Evolutionary conservation across 2,113 vertebrate species (phyloP).

Genomic region (Ctenodactylus gundi): DNA sequence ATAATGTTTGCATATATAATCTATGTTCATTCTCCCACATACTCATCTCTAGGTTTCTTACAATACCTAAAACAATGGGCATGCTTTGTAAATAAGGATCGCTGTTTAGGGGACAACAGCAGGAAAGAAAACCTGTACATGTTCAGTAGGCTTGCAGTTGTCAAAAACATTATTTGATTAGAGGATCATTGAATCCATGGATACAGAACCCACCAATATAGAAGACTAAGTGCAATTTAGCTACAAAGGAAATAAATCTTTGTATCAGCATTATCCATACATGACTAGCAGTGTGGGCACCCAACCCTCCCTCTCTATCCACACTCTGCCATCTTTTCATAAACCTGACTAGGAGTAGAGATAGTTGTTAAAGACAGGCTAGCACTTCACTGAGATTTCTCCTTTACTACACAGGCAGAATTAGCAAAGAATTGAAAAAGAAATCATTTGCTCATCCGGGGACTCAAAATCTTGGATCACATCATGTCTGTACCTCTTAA

Average conservation of each 20-base stretch:
- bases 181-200: background rate
- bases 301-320: background rate
- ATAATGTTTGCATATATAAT: background rate
- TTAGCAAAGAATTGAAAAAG: background rate
- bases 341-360: background rate
- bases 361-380: background rate
- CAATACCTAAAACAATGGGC: background rate
- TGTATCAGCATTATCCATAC: background rate
- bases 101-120: background rate
- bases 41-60: background rate
- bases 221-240: background rate
- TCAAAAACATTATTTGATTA: background rate
- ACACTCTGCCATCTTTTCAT: background rate
- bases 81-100: background rate
- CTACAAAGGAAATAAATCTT: background rate
- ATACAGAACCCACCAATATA: background rate
- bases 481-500: background rate
- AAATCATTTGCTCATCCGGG: background rate
- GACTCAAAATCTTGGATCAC: background rate
- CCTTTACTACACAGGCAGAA: background rate
- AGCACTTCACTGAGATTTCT: background rate
- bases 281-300: background rate
- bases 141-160: background rate
- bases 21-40: background rate
- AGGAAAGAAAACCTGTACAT: background rate